These are phyloP conservation scores for Nasonia giraulti DNA, from an alignment of 1,140 invertebrate species.

Conservation along the genomic window DNA sequence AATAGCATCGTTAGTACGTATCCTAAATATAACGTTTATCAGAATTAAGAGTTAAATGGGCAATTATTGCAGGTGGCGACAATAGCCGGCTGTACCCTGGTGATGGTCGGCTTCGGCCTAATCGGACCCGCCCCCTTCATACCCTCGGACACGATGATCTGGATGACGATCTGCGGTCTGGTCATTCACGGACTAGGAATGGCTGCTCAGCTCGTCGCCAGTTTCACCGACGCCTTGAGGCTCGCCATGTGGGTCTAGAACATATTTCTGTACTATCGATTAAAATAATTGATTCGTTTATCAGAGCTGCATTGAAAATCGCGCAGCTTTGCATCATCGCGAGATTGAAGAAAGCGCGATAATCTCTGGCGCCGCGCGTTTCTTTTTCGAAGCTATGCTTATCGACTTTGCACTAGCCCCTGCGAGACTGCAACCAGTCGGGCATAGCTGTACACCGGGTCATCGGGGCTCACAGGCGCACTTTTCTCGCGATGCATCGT, in stretches of 20 bases:
- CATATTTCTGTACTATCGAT: constrained; percentile 23
- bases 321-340: no score
- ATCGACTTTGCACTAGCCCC: background rate
- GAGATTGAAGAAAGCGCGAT: no score
- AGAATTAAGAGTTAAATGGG: no score
- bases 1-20: background rate
- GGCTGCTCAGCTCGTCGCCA: constrained; percentile 86
- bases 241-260: constrained; percentile 80
- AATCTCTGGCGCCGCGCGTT: background rate
- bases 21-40: no score
- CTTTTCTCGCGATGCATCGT: background rate
- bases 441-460: background rate
- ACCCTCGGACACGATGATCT: constrained; percentile 78
- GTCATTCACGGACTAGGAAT: constrained; percentile 87
- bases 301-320: background rate
- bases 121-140: constrained; percentile 86
- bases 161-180: constrained; percentile 81
- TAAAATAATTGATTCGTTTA: background rate
- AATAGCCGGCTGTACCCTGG: constrained; percentile 80
- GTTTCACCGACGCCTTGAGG: constrained; percentile 86
- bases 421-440: background rate
- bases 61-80: constrained; percentile 73
- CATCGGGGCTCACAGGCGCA: background rate
- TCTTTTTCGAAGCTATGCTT: background rate
- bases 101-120: constrained; percentile 81